A percentile compares a stretch with the other conserved stretches of the same genome.
Conservation (phyloP, 2,797 vertebrate species). For the Cyclopterus lumpus region DNA sequence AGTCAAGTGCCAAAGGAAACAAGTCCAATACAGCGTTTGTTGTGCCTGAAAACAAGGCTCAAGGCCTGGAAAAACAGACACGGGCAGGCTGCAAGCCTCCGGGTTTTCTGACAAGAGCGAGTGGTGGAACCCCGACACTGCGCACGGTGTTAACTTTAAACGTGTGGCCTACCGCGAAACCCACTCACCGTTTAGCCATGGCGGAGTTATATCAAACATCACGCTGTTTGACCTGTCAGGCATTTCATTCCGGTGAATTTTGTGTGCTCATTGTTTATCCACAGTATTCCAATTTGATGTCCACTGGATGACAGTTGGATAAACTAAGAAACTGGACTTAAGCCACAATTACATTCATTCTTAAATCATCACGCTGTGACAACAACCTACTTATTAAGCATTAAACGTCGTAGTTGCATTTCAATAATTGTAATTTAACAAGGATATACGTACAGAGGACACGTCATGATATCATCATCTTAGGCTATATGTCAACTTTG, state of each 20-base stretch:
- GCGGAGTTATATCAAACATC: constrained; percentile 61
- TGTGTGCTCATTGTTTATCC: background rate
- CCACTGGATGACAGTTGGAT: background rate
- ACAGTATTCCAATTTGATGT: background rate
- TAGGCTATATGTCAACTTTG: background rate
- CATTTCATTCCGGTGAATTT: constrained; percentile 36
- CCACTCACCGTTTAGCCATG: constrained; percentile 62
- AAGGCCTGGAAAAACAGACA: constrained; percentile 83
- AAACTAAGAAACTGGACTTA: background rate
- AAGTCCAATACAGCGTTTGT: constrained; percentile 82
- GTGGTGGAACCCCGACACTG: constrained; percentile 61
- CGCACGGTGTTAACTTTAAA: constrained; percentile 70
- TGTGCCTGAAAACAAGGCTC: constrained; percentile 85
- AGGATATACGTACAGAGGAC: background rate
- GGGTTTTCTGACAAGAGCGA: constrained; percentile 73
- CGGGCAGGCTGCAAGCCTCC: constrained; percentile 71
- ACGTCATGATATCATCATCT: background rate
- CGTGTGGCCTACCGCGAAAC: constrained; percentile 69
- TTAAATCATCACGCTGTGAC: background rate
- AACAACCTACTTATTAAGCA: background rate
- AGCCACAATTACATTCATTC: background rate
- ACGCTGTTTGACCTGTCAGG: constrained; percentile 49
- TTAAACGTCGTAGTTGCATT: too few species aligned
- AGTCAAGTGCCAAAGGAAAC: constrained; percentile 82
- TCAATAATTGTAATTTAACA: too few species aligned